Conservation (phyloP, 2,113 vertebrate genomes). For the Leuciscus idus region DNA sequence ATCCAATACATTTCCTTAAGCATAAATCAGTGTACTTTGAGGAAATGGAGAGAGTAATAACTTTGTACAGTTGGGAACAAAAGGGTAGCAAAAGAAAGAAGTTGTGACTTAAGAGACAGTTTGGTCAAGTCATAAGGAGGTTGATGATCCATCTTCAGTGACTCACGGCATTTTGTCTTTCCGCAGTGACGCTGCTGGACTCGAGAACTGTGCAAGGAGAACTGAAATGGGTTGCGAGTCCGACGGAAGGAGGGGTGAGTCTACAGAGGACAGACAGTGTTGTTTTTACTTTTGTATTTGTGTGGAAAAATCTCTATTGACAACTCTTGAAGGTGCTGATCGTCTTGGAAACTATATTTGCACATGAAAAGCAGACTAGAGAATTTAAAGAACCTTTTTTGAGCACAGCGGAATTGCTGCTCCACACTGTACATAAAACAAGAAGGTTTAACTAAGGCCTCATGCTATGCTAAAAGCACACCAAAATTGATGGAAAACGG, state of each 20-base stretch:
- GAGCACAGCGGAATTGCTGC: not conserved
- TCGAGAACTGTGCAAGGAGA: slow-evolving; percentile 97
- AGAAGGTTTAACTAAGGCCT: not conserved
- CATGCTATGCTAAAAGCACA: not conserved
- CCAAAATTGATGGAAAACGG: not conserved
- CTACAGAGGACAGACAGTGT: slow-evolving; percentile 9
- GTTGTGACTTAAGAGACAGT: slow-evolving; percentile 20
- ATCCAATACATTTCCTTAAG: not conserved
- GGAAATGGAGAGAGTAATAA: not conserved
- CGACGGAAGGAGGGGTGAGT: slow-evolving; percentile 98
- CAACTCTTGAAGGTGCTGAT: not conserved
- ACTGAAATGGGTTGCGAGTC: slow-evolving; percentile 96
- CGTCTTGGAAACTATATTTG: not conserved
- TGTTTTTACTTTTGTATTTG: slow-evolving; percentile 7
- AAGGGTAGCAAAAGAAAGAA: not conserved
- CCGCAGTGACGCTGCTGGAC: slow-evolving; percentile 94
- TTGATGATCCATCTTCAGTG: slow-evolving; percentile 19
- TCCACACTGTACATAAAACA: not conserved
- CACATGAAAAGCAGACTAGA: not conserved
- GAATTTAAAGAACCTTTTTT: not conserved
- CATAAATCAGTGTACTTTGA: not conserved
- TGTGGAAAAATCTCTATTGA: not conserved
- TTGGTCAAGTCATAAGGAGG: slow-evolving; percentile 4
- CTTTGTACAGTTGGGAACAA: not conserved
- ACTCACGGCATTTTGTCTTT: slow-evolving; percentile 51